Evolutionary conservation across 2,797 vertebrate genomes (phyloP).

Genomic region (Chiroxiphia lanceolata): DNA sequence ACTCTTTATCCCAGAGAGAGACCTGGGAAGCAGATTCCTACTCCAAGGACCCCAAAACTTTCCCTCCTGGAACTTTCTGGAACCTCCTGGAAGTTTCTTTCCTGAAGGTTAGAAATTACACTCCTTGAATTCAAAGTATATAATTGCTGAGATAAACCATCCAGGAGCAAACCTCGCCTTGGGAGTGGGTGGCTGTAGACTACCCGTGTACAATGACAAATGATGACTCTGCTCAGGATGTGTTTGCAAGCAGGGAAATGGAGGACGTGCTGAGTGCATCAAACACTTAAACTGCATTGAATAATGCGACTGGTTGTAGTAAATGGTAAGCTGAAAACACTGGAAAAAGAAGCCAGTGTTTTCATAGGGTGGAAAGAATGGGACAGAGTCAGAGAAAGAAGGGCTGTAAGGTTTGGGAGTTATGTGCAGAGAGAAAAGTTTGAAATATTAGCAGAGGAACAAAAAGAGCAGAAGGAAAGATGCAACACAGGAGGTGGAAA

Average conservation of each 20-base stretch:
- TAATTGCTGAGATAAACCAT: slow-evolving; percentile 14
- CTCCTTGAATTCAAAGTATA: background rate
- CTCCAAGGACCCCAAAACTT: background rate
- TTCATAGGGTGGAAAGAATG: background rate
- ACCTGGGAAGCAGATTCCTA: background rate
- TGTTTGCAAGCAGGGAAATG: background rate
- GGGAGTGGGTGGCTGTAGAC: background rate
- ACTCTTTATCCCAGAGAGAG: background rate
- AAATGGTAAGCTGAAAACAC: background rate
- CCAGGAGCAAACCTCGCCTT: background rate
- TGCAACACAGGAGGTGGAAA: background rate
- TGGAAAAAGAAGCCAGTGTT: background rate
- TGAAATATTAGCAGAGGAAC: background rate
- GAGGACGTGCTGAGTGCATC: background rate
- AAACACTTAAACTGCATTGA: background rate
- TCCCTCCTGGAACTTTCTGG: background rate
- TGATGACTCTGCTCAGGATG: background rate
- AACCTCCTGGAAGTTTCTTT: too few relatives aligned
- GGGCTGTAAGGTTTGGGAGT: fast-evolving
- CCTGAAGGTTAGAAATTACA: background rate
- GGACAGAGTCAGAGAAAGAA: background rate
- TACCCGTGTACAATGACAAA: slow-evolving; percentile 16
- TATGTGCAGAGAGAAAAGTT: background rate
- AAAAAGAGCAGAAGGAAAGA: background rate
- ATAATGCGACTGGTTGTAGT: background rate